Evolutionary conservation across 2,888 invertebrate species (phyloP).

Genomic region (Athalia cordata): DNA sequence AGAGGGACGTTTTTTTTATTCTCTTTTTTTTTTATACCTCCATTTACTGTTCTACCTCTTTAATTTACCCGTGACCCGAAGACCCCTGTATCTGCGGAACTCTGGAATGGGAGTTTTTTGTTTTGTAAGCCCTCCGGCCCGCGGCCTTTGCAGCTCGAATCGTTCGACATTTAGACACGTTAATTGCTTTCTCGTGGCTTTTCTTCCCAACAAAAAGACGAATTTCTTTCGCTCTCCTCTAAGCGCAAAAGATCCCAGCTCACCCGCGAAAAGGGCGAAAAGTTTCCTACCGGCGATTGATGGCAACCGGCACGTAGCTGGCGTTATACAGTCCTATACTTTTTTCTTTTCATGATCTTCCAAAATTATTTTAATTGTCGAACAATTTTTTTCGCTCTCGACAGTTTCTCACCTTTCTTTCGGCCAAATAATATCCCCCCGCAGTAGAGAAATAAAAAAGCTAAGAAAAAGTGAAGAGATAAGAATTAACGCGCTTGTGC

Average conservation of each 20-base stretch:
- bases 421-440: neutral
- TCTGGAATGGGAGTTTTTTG: constrained; percentile 20
- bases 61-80: constrained; percentile 29
- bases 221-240: constrained; percentile 5
- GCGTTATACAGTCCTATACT: neutral
- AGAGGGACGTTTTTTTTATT: neutral
- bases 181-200: constrained; percentile 42
- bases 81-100: neutral
- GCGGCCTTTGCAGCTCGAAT: constrained; percentile 12
- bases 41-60: constrained; percentile 25
- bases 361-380: neutral
- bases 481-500: too few species aligned
- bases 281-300: neutral
- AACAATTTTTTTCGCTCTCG: neutral
- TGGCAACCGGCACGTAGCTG: neutral
- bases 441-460: neutral
- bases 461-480: neutral
- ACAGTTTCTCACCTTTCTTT: neutral
- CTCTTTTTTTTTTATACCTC: constrained; percentile 3
- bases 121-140: constrained; percentile 12
- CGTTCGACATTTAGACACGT: constrained; percentile 42
- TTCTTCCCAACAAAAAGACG: constrained; percentile 13
- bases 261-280: neutral
- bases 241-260: constrained; percentile 22
- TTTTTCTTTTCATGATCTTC: constrained; percentile 6